Conservation (phyloP, 2,797 vertebrate species). For the Arnoldichthys spilopterus region DNA sequence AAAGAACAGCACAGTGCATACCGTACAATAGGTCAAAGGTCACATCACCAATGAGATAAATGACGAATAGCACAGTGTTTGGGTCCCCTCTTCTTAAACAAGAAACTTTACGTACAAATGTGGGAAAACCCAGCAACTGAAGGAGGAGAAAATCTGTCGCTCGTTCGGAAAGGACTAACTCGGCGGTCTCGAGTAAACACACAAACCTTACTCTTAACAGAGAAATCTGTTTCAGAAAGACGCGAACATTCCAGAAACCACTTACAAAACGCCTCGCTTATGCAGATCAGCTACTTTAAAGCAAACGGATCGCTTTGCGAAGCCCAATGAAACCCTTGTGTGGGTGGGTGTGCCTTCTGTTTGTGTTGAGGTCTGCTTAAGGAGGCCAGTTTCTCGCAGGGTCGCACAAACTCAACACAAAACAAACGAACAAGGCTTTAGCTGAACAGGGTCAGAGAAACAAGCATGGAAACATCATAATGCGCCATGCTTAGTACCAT, state of each 20-base stretch:
- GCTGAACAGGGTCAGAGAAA: not conserved
- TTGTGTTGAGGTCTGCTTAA: not conserved
- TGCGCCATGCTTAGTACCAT: too few relatives aligned
- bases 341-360: not conserved
- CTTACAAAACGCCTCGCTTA: too few relatives aligned
- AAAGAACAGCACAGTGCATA: not conserved
- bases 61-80: not conserved
- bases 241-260: too few relatives aligned
- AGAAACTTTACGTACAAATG: not conserved
- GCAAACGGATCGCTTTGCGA: not conserved
- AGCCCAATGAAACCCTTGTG: not conserved
- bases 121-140: not conserved
- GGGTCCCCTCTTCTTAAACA: not conserved
- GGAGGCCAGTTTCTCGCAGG: not conserved
- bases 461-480: too few relatives aligned
- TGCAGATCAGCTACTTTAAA: too few relatives aligned
- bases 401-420: too few relatives aligned
- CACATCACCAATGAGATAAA: not conserved
- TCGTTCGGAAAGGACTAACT: too few relatives aligned
- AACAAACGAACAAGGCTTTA: not conserved
- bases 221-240: too few relatives aligned
- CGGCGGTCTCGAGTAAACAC: too few relatives aligned
- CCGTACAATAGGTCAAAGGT: constrained; percentile 18
- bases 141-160: not conserved
- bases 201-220: too few relatives aligned